phyloP scores from a whole-genome alignment of 2,797 vertebrate genomes.

The Momotus momota region DNA sequence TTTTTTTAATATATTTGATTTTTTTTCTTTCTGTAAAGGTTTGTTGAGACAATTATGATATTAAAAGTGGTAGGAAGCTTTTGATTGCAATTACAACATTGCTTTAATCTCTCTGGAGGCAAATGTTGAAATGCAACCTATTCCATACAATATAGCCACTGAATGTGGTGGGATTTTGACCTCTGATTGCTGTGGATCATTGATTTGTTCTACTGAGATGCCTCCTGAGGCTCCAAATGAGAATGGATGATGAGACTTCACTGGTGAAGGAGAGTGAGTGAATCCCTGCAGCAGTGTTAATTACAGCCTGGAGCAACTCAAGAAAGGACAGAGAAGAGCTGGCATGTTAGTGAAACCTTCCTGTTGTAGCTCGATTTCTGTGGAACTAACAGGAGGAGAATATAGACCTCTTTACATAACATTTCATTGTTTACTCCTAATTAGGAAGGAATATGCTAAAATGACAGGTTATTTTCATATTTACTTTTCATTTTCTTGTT shows the following conservation, averaged over 20 bases:
- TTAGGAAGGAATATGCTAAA: background rate
- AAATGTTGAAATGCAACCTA: background rate
- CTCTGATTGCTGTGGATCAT: background rate
- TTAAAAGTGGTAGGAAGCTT: background rate
- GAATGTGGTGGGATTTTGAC: background rate
- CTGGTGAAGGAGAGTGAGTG: background rate
- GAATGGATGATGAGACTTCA: background rate
- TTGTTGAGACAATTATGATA: background rate
- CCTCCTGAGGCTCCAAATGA: background rate
- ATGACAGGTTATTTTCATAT: background rate
- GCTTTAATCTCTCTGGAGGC: background rate
- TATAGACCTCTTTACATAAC: background rate
- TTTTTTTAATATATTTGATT: accelerated
- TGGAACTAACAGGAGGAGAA: background rate
- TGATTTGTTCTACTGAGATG: background rate
- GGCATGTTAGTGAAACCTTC: background rate
- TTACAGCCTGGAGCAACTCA: background rate
- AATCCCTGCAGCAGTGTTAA: background rate
- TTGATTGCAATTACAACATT: background rate
- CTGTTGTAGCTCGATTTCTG: background rate
- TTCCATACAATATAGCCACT: background rate
- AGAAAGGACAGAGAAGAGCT: background rate
- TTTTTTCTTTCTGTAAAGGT: background rate
- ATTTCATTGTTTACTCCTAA: constrained; percentile 2
- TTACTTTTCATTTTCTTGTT: background rate